Evolutionary conservation across 1,140 invertebrate species (phyloP).

Genomic region (Conus betulinus): DNA sequence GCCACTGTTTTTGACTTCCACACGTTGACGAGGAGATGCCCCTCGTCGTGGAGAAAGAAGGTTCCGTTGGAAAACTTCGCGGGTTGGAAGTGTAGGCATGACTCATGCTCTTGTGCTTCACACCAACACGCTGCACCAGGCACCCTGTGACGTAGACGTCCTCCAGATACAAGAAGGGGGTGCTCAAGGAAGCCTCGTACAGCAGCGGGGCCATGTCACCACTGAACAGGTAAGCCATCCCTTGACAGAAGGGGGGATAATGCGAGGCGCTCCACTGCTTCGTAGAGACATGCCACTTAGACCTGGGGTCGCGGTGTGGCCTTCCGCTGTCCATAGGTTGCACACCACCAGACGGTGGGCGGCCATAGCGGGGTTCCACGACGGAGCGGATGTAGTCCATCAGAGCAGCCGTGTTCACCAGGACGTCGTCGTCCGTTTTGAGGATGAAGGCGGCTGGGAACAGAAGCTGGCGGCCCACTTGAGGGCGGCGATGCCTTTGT

Average conservation of each 20-base stretch:
- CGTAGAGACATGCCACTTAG: slow-evolving; percentile 75
- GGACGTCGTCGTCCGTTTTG: slow-evolving; percentile 78
- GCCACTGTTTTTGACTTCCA: too few species aligned
- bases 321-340: slow-evolving; percentile 65
- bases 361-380: slow-evolving; percentile 21
- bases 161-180: slow-evolving; percentile 74
- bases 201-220: slow-evolving; percentile 68
- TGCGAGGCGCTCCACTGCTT: slow-evolving; percentile 69
- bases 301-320: slow-evolving; percentile 68
- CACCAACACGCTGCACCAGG: slow-evolving; percentile 53
- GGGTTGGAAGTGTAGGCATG: slow-evolving; percentile 39
- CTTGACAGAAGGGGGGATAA: slow-evolving; percentile 76
- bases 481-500: slow-evolving; percentile 89
- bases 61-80: too few species aligned
- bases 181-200: slow-evolving; percentile 60
- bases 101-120: slow-evolving; percentile 54
- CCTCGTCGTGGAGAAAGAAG: too few species aligned
- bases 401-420: slow-evolving; percentile 76
- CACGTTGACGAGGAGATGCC: too few species aligned
- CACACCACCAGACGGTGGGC: slow-evolving; percentile 56
- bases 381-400: slow-evolving; percentile 78
- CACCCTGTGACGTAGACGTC: slow-evolving; percentile 75
- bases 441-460: slow-evolving; percentile 77
- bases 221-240: slow-evolving; percentile 73
- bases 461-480: slow-evolving; percentile 86